A percentile compares a stretch with the other conserved stretches of the same genome.
Evolutionary conservation across 2,888 invertebrate genomes (phyloP).

Genomic region (Morinoia aosen): DNA sequence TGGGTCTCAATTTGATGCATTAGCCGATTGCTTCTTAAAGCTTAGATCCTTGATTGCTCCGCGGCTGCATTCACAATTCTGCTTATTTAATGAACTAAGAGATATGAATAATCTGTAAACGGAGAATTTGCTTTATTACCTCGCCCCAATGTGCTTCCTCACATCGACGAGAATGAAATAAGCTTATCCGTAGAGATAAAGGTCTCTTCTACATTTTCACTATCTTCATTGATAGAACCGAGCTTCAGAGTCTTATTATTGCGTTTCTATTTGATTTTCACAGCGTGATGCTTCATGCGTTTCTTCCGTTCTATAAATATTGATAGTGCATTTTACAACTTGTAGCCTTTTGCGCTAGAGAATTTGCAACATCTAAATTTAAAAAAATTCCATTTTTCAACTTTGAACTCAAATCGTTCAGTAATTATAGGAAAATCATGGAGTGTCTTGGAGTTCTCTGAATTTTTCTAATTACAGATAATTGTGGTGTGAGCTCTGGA

Average conservation of each 20-base stretch:
- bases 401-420: neutral
- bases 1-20: constrained; percentile 8
- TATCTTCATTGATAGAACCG: neutral
- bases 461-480: neutral
- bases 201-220: neutral
- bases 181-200: neutral
- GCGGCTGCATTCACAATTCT: neutral
- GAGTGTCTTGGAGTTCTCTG: neutral
- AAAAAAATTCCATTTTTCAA: neutral
- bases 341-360: neutral
- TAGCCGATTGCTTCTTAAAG: constrained; percentile 37
- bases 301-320: neutral
- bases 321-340: neutral
- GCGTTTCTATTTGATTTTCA: neutral
- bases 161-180: neutral
- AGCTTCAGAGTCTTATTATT: neutral
- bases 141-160: neutral
- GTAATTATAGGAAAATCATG: neutral
- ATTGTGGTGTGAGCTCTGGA: neutral
- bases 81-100: neutral
- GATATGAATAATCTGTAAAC: neutral
- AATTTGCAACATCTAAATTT: neutral
- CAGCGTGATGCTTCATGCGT: neutral
- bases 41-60: neutral
- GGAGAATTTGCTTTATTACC: neutral